Evolutionary conservation across 2,797 vertebrate species (phyloP), one percentile per base, ranked within the genome.

Genomic region (Galaxias olidus): DNA sequence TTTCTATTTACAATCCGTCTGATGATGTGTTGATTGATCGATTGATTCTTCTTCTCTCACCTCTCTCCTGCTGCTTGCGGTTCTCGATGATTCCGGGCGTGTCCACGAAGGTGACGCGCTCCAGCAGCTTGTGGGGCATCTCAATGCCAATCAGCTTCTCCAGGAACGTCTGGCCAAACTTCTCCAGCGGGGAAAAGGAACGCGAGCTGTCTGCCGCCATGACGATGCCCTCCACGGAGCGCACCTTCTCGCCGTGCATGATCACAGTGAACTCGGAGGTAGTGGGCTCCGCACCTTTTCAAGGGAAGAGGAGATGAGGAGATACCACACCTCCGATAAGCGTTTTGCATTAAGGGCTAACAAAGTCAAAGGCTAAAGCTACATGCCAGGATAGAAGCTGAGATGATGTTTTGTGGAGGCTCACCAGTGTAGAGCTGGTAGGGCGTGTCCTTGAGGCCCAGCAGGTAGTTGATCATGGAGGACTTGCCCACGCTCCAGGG

Each of bases 401-500:
- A 30, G 30, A 30, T 30, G 30, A 30, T 30, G 30, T 30, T 30
- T 30, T 19, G 10, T 9, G 18, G n/a, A n/a, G 46, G 30, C 51
- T 14, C 77, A 92, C 89, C 90, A 77, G 88, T 92, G 65, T 99
- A 99, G 66, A 99, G 93, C 89, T 98, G 95, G 82, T 98, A 96
- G 57, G 95, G 95, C 71, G 93, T 95, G 71, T 98, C 87, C 0
- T 93, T 93, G 84, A 99, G 87, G 67, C 97, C 98, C 41, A 99
- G 91, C 87, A 99, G 95, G 90, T 99, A 99, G 91, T 99, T 99
- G 88, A 99, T 95, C 98, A 99, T 99, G 78, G 96, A 96, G 72
- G 98, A 99, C 84, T 99, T 99, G 84, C 98, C 98, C 61, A 99
- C 97, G 0, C 98, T 99, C 98, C 98, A 99, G 8, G 98, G 98